Conservation (phyloP, 2,888 invertebrate species). For the Sphaerophoria rueppellii region DNA sequence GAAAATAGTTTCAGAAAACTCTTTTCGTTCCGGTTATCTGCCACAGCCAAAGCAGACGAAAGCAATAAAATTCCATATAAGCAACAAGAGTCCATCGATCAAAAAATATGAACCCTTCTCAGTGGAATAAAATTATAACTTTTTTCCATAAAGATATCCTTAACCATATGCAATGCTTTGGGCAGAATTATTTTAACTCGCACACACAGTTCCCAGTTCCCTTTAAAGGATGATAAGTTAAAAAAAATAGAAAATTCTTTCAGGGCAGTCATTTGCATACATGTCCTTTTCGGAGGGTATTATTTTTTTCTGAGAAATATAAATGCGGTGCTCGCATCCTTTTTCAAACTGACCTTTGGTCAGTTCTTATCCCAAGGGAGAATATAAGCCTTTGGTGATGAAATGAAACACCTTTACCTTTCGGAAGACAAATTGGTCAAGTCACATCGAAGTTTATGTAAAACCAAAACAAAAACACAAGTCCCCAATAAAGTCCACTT, state of each 20-base stretch:
- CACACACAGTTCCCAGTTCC: neutral
- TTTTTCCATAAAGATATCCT: neutral
- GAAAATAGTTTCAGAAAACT: neutral
- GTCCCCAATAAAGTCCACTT: neutral
- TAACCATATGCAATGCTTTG: constrained; percentile 13
- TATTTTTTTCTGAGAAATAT: neutral
- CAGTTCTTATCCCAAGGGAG: neutral
- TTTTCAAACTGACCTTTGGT: constrained; percentile 12
- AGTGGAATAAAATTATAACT: constrained; percentile 11
- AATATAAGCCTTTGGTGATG: constrained; percentile 9
- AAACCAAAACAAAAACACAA: neutral
- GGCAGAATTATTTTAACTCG: constrained; percentile 26
- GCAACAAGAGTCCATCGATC: constrained; percentile 32
- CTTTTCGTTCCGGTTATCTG: neutral
- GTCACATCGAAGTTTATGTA: neutral
- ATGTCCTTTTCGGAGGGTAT: constrained; percentile 12
- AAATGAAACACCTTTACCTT: constrained; percentile 32
- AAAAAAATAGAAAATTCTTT: constrained; percentile 7
- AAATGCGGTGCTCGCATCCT: constrained; percentile 8
- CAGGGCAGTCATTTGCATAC: constrained; percentile 5
- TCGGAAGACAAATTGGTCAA: constrained; percentile 6
- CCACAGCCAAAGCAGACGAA: neutral
- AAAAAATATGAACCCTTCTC: constrained; percentile 12
- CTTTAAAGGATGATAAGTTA: constrained; percentile 2
- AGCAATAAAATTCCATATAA: neutral